Base-by-base conservation (phyloP, 1,140 invertebrate genomes). In the Euwallacea similis region DNA sequence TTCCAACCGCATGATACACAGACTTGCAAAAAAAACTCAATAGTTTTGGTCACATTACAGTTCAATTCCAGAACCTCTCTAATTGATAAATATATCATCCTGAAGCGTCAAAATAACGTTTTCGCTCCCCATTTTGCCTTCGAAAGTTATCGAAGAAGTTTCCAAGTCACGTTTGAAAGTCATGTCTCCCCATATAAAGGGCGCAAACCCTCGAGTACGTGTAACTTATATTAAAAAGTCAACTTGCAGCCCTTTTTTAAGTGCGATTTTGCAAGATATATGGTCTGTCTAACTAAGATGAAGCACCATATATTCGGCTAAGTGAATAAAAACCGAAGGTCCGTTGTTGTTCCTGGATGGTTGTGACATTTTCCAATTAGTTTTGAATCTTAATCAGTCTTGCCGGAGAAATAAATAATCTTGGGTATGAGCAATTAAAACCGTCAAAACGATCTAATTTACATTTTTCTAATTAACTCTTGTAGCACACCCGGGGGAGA, bases 391-490 rank as follows among this genome's bases (percentile, higher is more conserved):
- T 15, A 13, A 56, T 13, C 9, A 15, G 8, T 56, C 16, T 13
- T 15, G 9, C 8, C 10, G 54, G 54, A 56, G 16, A 21, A 56
- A 56, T 15, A 56, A 56, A 56, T 56, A 56, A 56, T 56, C 16
- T 56, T 16, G 8, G 54, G 58, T 56, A 33, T 60, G 41, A 10
- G 64, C 53, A 66, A 66, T 56, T 56, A 66, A 58, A 60, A 21
- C 21, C 53, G 44, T 44, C 42, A 58, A 58, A 56, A 66, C 53
- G 42, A 16, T 7, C 33, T 68, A 60, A 68, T 68, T 68, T 68
- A 43, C 66, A 68, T 68, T 68, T 68, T 68, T 68, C 44, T 68
- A 68, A 68, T 68, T 68, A 60, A 47, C 43, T 59, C 50, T 46
- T 41, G 13, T 56, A 68, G 42, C 16, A 41, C 16, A 15, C 66